Base-by-base conservation (phyloP, 2,797 vertebrate species). In the Danio jaintianensis region DNA sequence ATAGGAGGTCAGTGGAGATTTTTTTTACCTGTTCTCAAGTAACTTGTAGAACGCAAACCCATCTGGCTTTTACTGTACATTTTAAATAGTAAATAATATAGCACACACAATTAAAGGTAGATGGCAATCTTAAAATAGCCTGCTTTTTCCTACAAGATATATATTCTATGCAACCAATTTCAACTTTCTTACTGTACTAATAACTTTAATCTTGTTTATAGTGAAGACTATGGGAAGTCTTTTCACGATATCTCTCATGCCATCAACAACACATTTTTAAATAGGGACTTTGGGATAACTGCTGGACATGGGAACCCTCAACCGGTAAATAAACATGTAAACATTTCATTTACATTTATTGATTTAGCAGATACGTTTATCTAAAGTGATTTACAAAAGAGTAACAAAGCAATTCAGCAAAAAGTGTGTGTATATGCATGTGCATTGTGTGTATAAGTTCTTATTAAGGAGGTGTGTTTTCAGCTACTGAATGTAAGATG, bases 211-310 rank as follows among this genome's bases (percentile, higher is more conserved):
- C 67, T 47, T 61, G n/a, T 63, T 20, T 68, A 43, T 85, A 95
- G 94, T 67, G 91, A 91, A 59, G 92, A 95, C 88, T 95, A 93
- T 55, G 94, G 93, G n/a, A 95, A 95, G 84, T 94, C 92, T 59
- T 95, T 95, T 78, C 89, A 89, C 50, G 94, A 95, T 80, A 92
- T 95, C 75, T 94, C 94, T 22, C 76, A 89, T 22, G 88, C 80
- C 69, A 94, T 95, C 89, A 93, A 93, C 87, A 89, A 92, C 88
- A 93, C 93, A 38, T 95, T 94, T 89, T 93, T 95, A 63, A 89
- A 85, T 58, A 92, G 94, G 86, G 93, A 95, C 80, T 95, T 94
- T 90, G 94, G 94, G 45, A 92, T 95, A 83, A 91, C 87, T 18
- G 91, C 93, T 5, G 94, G 94, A 61, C 94, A 94, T 1, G 92